phyloP scores from a whole-genome alignment of 2,797 vertebrate species.

The Helicolenus hilgendorfi region DNA sequence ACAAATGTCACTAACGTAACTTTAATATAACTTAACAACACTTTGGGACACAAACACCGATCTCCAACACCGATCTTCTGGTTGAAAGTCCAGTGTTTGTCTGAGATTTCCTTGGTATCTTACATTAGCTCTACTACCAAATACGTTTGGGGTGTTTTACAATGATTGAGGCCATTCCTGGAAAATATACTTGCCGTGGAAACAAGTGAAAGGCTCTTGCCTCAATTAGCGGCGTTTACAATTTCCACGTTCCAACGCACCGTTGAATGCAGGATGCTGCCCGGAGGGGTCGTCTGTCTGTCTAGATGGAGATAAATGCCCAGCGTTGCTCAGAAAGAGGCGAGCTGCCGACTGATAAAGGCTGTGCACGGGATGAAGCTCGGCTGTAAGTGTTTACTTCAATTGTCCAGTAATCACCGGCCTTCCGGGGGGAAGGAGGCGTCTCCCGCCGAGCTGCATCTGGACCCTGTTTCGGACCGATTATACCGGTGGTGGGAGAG shows the following conservation, averaged over 20 bases:
- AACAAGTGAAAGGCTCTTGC: neutral
- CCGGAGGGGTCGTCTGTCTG: slow-evolving; percentile 49
- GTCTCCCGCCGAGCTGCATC: slow-evolving; percentile 69
- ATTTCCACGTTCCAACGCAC: neutral
- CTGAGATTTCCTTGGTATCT: neutral
- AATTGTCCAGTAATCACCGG: slow-evolving; percentile 80
- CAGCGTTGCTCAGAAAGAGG: slow-evolving; percentile 47
- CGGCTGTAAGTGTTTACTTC: slow-evolving; percentile 82
- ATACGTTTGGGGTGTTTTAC: neutral
- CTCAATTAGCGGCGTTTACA: slow-evolving; percentile 1
- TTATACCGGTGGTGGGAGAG: slow-evolving; percentile 30
- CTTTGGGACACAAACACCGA: too few relatives aligned
- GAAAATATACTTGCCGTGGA: neutral
- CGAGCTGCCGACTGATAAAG: slow-evolving; percentile 57
- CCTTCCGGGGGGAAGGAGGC: slow-evolving; percentile 51
- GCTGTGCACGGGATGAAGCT: slow-evolving; percentile 65
- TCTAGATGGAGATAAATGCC: slow-evolving; percentile 75
- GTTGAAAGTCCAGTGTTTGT: neutral
- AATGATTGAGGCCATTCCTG: neutral
- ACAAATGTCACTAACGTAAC: too few relatives aligned
- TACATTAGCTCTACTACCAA: neutral
- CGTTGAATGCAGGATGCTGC: slow-evolving; percentile 20
- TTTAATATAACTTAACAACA: too few relatives aligned
- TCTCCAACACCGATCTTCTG: neutral
- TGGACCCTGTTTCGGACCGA: slow-evolving; percentile 59